Base-by-base conservation (phyloP, 2,113 vertebrate genomes). In the Desmodus rotundus region DNA sequence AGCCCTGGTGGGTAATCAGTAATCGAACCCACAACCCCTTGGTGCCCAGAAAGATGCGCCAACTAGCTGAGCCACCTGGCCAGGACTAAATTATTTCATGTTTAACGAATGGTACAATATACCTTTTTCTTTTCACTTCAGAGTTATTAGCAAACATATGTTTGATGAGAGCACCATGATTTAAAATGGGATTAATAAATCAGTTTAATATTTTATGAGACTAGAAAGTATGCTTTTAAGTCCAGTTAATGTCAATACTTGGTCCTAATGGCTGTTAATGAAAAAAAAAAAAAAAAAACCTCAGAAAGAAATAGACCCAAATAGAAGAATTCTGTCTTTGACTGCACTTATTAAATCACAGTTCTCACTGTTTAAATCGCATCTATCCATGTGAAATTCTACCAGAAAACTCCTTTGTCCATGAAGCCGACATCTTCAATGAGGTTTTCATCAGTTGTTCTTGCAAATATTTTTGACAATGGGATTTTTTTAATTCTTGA, bases 121-220 rank as follows among this genome's bases (percentile, higher is more conserved):
- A 28, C 4, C 20, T 82, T 94, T 97, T 87, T 24, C 47, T 76
- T 85, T 95, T 67, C 68, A 82, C 28, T 91, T 94, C 87, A 81
- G 87, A 95, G 38, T 93, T 76, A 41, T 70, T 68, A 78, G 41
- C 80, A 94, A 96, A 93, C 81, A 56, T 72, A 54, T n/a, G 38
- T 76, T 94, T 52, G 76, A 67, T 70, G 68, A 96, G 28, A 94
- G 50, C 31, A 91, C 26, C 16, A 70, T 70, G n/a, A 54, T 93
- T 91, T 87, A 92, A 95, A 87, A 58, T 93, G 5, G 12, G 52
- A 70, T 95, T 87, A 91, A 82, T 91, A 83, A 94, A 74, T 73
- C 81, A 70, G 24, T 61, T 96, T 89, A 89, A 92, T 87, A 91
- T 93, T 84, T 96, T 90, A 91, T 94, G 47, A 67, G 61, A 87